Evolutionary conservation across 1,140 invertebrate species (phyloP).

Genomic region (Apis florea): DNA sequence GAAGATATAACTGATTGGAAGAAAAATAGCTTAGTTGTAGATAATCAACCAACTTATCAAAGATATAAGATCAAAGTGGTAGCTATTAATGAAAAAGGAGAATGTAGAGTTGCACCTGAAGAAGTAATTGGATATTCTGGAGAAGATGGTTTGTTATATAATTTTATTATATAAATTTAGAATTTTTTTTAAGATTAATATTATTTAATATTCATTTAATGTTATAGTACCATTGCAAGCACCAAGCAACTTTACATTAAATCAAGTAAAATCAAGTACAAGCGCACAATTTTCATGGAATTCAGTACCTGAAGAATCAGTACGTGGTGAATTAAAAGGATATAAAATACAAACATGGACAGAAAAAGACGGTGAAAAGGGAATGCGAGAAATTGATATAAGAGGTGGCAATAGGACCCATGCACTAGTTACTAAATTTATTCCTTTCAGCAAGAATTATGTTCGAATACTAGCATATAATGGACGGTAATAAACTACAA

Average conservation of each 20-base stretch:
- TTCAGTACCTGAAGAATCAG: conserved; percentile 87
- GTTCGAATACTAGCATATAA: conserved; percentile 95
- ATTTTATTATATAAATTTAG: not conserved
- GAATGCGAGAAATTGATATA: conserved; percentile 89
- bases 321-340: conserved; percentile 95
- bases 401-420: conserved; percentile 86
- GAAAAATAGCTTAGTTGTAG: conserved; percentile 84
- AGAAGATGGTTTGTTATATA: conserved; percentile 86
- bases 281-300: conserved; percentile 92
- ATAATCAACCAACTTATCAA: conserved; percentile 95
- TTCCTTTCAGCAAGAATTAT: conserved; percentile 94
- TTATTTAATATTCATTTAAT: conserved; percentile 28
- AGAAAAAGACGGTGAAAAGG: conserved; percentile 88
- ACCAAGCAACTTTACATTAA: conserved; percentile 91
- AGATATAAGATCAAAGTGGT: conserved; percentile 95
- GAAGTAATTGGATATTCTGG: conserved; percentile 96
- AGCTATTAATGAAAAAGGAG: conserved; percentile 94
- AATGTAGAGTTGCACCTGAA: conserved; percentile 90
- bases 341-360: conserved; percentile 98
- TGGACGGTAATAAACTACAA: conserved; percentile 81
- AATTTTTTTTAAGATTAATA: conserved; percentile 9
- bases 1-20: conserved; percentile 90
- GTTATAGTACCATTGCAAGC: conserved; percentile 87
- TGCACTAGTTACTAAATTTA: conserved; percentile 91
- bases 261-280: conserved; percentile 87